A percentile compares a stretch with the other conserved stretches of the same genome.
Evolutionary conservation across 1,140 invertebrate genomes (phyloP).

Genomic region (Zaprionus taronus): DNA sequence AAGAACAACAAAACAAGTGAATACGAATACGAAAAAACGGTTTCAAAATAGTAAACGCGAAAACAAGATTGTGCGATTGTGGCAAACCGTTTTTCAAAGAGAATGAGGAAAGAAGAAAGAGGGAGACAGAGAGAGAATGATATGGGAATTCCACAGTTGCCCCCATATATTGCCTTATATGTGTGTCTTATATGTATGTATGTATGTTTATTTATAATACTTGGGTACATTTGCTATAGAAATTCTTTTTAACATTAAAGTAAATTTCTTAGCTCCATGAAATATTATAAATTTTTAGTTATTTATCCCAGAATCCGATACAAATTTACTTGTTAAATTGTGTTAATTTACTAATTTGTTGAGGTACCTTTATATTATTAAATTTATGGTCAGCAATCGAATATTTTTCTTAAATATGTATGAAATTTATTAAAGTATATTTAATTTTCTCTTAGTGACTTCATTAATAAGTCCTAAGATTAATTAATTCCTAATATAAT

Average conservation of each 20-base stretch:
- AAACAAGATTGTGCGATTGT: slow-evolving; percentile 3
- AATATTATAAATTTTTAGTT: not conserved
- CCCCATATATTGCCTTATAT: not conserved
- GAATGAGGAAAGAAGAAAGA: slow-evolving; percentile 7
- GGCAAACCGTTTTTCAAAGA: not conserved
- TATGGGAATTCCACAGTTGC: slow-evolving; percentile 1
- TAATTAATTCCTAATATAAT: too few relatives aligned
- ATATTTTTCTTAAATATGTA: too few relatives aligned
- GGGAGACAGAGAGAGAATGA: not conserved
- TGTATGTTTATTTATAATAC: not conserved
- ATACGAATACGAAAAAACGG: slow-evolving; percentile 34
- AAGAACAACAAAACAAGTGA: slow-evolving; percentile 22
- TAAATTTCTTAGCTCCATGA: not conserved
- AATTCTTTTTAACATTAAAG: not conserved
- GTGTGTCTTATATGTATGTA: not conserved
- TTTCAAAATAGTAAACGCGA: slow-evolving; percentile 37
- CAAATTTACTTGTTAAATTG: too few relatives aligned
- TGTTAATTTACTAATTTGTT: too few relatives aligned
- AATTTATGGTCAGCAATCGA: too few relatives aligned
- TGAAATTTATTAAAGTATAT: too few relatives aligned
- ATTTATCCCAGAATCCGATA: too few relatives aligned
- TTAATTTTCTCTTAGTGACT: too few relatives aligned
- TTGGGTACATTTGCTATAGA: not conserved
- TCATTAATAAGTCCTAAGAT: too few relatives aligned
- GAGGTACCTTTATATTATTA: too few relatives aligned